Conservation (phyloP, 2,797 vertebrate genomes). For the Aeoliscus strigatus region DNA sequence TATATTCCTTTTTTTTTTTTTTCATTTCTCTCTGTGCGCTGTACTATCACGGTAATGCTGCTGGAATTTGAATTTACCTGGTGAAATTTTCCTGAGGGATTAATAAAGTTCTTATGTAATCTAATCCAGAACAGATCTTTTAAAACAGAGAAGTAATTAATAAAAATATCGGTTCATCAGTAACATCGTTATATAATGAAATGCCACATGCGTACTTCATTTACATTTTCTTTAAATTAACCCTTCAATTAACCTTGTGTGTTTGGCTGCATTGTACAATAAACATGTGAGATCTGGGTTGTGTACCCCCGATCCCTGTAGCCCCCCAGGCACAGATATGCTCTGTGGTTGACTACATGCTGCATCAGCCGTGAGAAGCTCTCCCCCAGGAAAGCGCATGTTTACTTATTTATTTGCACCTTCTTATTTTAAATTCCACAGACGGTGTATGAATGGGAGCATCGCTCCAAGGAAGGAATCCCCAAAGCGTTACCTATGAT, state of each 20-base stretch:
- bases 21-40: no score
- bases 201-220: no score
- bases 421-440: constrained; percentile 70
- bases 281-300: constrained; percentile 63
- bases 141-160: no score
- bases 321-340: constrained; percentile 63
- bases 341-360: constrained; percentile 69
- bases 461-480: constrained; percentile 58
- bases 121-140: no score
- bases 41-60: no score
- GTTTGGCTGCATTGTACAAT: constrained; percentile 39
- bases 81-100: no score
- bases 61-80: no score
- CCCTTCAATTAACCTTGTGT: constrained; percentile 45
- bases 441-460: constrained; percentile 50
- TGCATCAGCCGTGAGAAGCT: constrained; percentile 67
- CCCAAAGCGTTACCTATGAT: constrained; percentile 60
- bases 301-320: constrained; percentile 52
- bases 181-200: no score
- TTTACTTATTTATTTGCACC: constrained; percentile 80
- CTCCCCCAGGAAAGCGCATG: constrained; percentile 68
- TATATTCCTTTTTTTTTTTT: no score
- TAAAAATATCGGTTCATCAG: no score
- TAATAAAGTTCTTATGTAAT: no score
- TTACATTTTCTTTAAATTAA: no score